Evolutionary conservation across 2,888 invertebrate genomes (phyloP).

Genomic region (Eudiplozoon nipponicum): DNA sequence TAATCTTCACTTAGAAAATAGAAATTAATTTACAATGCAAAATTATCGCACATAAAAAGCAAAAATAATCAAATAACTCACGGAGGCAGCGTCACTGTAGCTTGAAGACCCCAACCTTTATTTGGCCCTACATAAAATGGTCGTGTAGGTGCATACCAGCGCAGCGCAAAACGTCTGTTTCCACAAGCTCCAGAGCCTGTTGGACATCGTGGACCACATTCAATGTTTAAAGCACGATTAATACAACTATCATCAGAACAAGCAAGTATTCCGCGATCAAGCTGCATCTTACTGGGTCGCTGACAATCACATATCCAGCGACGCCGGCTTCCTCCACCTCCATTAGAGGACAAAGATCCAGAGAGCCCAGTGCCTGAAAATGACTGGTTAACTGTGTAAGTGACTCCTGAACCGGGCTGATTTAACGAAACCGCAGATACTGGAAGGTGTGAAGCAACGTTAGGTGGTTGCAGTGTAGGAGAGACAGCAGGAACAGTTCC

Average conservation of each 20-base stretch:
- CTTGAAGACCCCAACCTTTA: slow-evolving; percentile 69
- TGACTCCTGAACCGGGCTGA: no score
- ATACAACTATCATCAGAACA: slow-evolving; percentile 72
- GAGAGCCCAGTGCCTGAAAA: no score
- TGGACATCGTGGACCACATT: slow-evolving; percentile 33
- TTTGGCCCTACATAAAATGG: slow-evolving; percentile 42
- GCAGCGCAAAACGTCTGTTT: slow-evolving; percentile 47
- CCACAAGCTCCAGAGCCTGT: slow-evolving; percentile 61
- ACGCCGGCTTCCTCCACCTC: no score
- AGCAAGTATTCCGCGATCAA: slow-evolving; percentile 38
- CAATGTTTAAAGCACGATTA: slow-evolving; percentile 80
- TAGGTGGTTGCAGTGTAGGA: no score
- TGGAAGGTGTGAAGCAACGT: no score
- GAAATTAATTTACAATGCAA: no score
- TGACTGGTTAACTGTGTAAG: no score
- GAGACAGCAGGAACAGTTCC: no score
- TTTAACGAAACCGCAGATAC: no score
- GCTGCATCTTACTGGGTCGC: slow-evolving; percentile 14
- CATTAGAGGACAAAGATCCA: no score
- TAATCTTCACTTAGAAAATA: no score
- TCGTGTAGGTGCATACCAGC: slow-evolving; percentile 47
- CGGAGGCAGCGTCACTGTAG: slow-evolving; percentile 36
- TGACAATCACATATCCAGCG: slow-evolving; percentile 16
- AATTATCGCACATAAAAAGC: no score
- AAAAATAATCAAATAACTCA: background rate